phyloP scores from a whole-genome alignment of 2,888 invertebrate species.

The Sphaerophoria taeniata region DNA sequence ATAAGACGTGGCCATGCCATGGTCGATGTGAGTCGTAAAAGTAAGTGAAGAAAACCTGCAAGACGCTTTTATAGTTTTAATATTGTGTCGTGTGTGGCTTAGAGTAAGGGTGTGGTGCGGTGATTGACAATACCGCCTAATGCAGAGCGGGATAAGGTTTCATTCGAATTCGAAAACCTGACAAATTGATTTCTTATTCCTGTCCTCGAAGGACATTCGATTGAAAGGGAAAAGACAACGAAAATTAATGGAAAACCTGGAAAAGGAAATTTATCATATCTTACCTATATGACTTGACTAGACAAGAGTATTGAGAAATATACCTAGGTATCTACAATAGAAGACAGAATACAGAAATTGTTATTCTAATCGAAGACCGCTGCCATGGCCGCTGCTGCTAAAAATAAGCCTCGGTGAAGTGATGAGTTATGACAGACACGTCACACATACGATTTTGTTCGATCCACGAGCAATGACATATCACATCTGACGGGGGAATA shows the following conservation, averaged over 20 bases:
- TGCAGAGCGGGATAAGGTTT: conserved; percentile 33
- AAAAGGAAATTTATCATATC: conserved; percentile 55
- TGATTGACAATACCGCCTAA: conserved; percentile 11
- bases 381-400: too few relatives aligned
- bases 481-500: conserved; percentile 63
- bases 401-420: conserved; percentile 44
- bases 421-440: too few relatives aligned
- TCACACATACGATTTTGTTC: too few relatives aligned
- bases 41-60: conserved; percentile 62
- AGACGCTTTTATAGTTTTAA: conserved; percentile 70
- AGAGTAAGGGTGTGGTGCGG: conserved; percentile 16
- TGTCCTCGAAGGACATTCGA: conserved; percentile 22
- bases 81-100: conserved; percentile 55
- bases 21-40: conserved; percentile 68
- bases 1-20: conserved; percentile 54
- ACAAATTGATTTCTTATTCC: conserved; percentile 66
- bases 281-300: too few relatives aligned
- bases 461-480: conserved; percentile 55
- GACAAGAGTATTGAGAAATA: too few relatives aligned
- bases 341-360: too few relatives aligned
- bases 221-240: conserved; percentile 48
- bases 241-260: conserved; percentile 55
- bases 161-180: conserved; percentile 68
- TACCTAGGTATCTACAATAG: too few relatives aligned
- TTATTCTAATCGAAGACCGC: conserved; percentile 63